Base-by-base conservation (phyloP, 2,113 vertebrate species). In the Leucoraja erinaceus region DNA sequence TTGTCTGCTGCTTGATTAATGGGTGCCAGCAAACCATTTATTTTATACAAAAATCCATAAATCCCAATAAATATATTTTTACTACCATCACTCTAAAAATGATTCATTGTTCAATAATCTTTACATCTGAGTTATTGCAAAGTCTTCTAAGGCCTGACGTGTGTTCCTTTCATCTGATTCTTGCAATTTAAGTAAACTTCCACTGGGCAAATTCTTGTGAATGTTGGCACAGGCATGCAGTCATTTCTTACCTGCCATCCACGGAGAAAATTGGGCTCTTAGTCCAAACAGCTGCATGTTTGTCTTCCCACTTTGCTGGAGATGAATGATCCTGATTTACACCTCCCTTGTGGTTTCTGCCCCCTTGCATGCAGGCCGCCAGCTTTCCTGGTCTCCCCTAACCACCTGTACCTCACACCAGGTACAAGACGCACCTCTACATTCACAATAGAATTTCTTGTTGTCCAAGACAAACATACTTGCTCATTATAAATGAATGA, bases 351-450 rank as follows among this genome's bases (percentile, higher is more conserved):
- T 91, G 90, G 66, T 93, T 93, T 93, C 70, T 93, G 59, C 92
- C 61, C 66, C 93, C 84, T 93, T 93, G 93, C 93, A 90, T 93
- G 93, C 93, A 97, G 96, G 95, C 94, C 94, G 94, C 77, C 95
- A 95, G 47, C 95, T 96, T 93, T 97, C 96, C 93, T 96, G 95
- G 95, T 97, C 96, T 4, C 96, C 96, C 95, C 96, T 96, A 93
- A 95, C 94, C 93, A 93, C 96, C 94, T 96, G 94, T 94, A 93
- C 96, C 93, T 78, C 95, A 83, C 95, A 95, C 95, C 95, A 97
- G 96, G 96, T 97, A 96, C 93, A 88, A 93, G 88, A 38, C 16
- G 47, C 33, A 70, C 25, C 59, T 92, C 92, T 20, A 92, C 31
- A 93, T 94, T 94, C 74, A 54, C 22, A 72, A 12, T 74, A 91